These are phyloP conservation scores for Diogma glabrata DNA, from an alignment of 2,888 invertebrate genomes.

Conservation along the genomic window DNA sequence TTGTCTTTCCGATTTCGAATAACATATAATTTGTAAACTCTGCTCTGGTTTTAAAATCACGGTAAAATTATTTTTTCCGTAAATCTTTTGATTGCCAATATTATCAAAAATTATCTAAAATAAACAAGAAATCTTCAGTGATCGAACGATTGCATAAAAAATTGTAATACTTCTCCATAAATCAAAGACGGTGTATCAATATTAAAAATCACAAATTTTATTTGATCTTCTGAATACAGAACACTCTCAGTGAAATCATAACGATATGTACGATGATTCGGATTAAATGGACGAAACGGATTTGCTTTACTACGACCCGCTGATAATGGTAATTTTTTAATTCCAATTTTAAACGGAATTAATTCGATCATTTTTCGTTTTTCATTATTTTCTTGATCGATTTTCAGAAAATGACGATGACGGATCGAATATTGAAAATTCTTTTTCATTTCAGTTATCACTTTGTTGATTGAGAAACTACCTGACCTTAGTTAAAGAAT, in stretches of 20 bases:
- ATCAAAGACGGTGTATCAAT: slow-evolving; percentile 4
- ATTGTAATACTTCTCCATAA: slow-evolving; percentile 8
- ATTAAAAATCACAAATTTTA: slow-evolving; percentile 1
- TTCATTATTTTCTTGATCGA: slow-evolving; percentile 1
- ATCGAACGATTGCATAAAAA: too few species aligned
- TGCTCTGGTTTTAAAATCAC: slow-evolving; percentile 6
- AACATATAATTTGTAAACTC: slow-evolving; percentile 7
- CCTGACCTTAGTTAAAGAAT: too few species aligned
- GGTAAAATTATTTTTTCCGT: slow-evolving; percentile 6
- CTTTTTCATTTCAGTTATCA: slow-evolving; percentile 7
- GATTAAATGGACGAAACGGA: slow-evolving; percentile 6
- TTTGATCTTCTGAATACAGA: background rate
- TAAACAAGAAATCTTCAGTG: too few species aligned
- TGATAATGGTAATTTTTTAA: slow-evolving; percentile 4
- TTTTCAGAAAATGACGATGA: slow-evolving; percentile 6
- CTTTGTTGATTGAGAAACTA: too few species aligned
- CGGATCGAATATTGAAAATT: slow-evolving; percentile 6
- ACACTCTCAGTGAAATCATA: slow-evolving; percentile 5
- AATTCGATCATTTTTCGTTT: slow-evolving; percentile 7
- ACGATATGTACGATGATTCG: slow-evolving; percentile 7
- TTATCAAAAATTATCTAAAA: slow-evolving; percentile 4
- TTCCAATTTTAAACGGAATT: slow-evolving; percentile 5
- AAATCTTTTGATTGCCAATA: slow-evolving; percentile 1
- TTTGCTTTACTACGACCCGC: background rate
- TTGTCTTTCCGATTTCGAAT: background rate